A percentile compares a stretch with the other conserved stretches of the same genome.
These are phyloP conservation scores for Eurystomus gularis DNA, from an alignment of 2,113 vertebrate species.

Conservation along the genomic window DNA sequence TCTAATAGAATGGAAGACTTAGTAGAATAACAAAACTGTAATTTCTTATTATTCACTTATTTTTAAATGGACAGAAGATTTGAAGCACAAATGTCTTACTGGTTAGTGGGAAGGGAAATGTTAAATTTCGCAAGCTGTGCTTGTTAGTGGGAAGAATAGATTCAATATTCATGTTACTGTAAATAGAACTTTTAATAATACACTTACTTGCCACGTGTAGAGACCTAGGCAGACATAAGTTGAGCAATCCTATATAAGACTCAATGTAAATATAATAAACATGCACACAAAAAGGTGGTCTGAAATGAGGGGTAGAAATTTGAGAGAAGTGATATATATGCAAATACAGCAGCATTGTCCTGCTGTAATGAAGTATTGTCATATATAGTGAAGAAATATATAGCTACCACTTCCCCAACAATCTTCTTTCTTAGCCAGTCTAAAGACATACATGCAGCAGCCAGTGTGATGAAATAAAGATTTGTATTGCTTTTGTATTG, in stretches of 20 bases:
- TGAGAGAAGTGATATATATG: not conserved
- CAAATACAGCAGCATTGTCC: not conserved
- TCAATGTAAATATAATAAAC: not conserved
- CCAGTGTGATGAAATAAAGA: not conserved
- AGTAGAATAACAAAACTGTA: not conserved
- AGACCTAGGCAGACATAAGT: not conserved
- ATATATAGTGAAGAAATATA: not conserved
- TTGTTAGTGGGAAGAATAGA: not conserved
- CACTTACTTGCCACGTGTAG: not conserved
- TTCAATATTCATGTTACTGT: not conserved
- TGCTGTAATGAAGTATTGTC: not conserved
- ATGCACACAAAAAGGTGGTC: not conserved
- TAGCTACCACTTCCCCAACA: not conserved
- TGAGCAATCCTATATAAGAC: not conserved
- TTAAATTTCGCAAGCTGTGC: not conserved
- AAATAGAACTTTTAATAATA: not conserved
- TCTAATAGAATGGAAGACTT: not conserved
- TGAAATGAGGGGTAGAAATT: not conserved
- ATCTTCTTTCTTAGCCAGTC: not conserved
- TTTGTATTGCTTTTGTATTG: constrained; percentile 14
- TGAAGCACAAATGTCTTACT: not conserved
- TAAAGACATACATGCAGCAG: not conserved
- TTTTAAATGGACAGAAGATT: not conserved
- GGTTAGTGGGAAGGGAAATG: not conserved
- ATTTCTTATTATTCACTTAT: not conserved